Base-by-base conservation (phyloP, 2,888 invertebrate species). In the Brachypalpus laphriformis region DNA sequence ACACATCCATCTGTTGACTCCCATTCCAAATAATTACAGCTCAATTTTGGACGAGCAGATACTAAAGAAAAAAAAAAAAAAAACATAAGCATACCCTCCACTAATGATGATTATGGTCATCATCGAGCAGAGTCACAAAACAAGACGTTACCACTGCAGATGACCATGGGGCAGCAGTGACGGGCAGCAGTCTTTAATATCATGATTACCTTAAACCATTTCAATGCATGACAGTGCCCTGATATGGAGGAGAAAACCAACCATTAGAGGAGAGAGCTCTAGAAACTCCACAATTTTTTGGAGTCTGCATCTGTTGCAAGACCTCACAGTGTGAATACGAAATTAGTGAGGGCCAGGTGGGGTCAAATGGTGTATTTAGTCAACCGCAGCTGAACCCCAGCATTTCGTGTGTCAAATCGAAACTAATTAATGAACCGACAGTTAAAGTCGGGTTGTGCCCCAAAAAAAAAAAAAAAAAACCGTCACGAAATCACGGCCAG, bases 31-130 rank as follows among this genome's bases (percentile, higher is more conserved):
- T 83, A 83, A 83, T 83, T 83, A 83, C 80, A 83, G 83, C 83
- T 83, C 80, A 83, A 83, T 83, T 63, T 49, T 4, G 51, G n/a
- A 63, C 49, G 51, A 74, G 56, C 66, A 57, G 45, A 25, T 16
- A 22, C n/a, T 22, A 16, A 51, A 72, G 7, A 14, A 1, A 18
- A 31, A 25, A 20, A 28, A 68, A 40, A 22, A 25, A 65, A 31
- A n/a, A 47, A 28, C 34, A 63, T 65, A 51, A 81, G 54, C 61
- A 70, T 20, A 71, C 76, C 66, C 65, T 20, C 25, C 61, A 70
- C 81, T 85, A 85, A 85, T 85, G 85, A 85, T 81, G 70, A 85
- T 85, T 85, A 85, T 72, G 85, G 85, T 85, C 81, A 85, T 85
- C 85, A 85, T 66, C 81, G 70, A 45, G 51, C 63, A 54, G 45